phyloP scores from a whole-genome alignment of 1,140 invertebrate species.

The Drosophila pallidifrons region DNA sequence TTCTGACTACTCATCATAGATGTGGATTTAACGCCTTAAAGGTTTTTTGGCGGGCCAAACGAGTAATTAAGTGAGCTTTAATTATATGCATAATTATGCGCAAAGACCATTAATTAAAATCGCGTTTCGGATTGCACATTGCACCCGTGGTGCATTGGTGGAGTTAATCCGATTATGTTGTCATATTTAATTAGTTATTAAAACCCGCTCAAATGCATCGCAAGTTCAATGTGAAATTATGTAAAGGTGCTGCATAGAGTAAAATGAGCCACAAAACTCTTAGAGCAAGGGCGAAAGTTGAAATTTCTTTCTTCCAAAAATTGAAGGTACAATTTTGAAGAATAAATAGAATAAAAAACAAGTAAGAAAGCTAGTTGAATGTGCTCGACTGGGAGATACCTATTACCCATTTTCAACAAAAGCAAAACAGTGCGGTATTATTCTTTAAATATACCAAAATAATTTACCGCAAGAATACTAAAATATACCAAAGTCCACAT shows the following conservation, averaged over 20 bases:
- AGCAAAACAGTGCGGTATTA: too few species aligned
- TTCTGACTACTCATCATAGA: slow-evolving; percentile 19
- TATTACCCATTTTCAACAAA: too few species aligned
- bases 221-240: slow-evolving; percentile 4
- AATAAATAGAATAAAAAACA: too few species aligned
- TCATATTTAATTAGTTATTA: slow-evolving; percentile 39
- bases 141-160: background rate
- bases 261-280: too few species aligned
- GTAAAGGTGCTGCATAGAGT: background rate
- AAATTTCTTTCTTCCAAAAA: too few species aligned
- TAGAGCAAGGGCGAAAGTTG: too few species aligned
- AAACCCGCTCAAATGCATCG: slow-evolving; percentile 7
- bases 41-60: background rate
- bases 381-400: too few species aligned
- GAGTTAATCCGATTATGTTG: slow-evolving; percentile 38
- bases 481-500: too few species aligned
- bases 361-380: too few species aligned
- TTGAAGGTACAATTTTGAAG: too few species aligned
- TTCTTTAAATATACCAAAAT: too few species aligned
- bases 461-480: too few species aligned
- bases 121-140: slow-evolving; percentile 1
- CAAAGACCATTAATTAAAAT: slow-evolving; percentile 23
- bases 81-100: slow-evolving; percentile 26
- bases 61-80: slow-evolving; percentile 14
- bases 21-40: background rate